Conservation (phyloP, 2,113 vertebrate species). For the Nestor notabilis region DNA sequence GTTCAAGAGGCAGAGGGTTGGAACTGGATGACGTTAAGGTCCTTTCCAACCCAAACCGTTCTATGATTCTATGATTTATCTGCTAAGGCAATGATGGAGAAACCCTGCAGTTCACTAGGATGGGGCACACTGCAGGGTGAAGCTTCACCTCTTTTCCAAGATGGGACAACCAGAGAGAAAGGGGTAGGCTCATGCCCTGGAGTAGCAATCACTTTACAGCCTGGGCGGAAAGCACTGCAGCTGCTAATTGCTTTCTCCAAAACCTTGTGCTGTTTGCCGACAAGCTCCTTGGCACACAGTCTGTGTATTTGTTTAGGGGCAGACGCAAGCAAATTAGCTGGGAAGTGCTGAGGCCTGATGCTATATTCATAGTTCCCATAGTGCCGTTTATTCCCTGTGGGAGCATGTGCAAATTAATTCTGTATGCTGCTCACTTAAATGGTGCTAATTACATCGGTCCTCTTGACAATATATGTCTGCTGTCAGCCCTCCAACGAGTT, state of each 20-base stretch:
- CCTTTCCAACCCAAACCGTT: neutral
- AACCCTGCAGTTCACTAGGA: neutral
- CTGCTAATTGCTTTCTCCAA: constrained; percentile 53
- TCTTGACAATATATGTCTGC: neutral
- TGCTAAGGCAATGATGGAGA: neutral
- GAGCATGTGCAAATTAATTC: constrained; percentile 63
- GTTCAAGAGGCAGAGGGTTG: neutral
- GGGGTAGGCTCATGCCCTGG: neutral
- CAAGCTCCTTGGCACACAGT: constrained; percentile 48
- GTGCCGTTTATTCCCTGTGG: constrained; percentile 40
- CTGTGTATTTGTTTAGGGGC: constrained; percentile 31
- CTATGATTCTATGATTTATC: neutral
- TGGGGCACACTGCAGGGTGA: neutral
- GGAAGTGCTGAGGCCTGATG: constrained; percentile 3
- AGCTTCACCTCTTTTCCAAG: neutral
- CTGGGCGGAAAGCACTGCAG: neutral
- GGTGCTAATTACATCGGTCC: constrained; percentile 42
- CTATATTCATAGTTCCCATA: constrained; percentile 15
- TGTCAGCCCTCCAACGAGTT: neutral
- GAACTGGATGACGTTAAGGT: neutral
- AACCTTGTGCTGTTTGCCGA: constrained; percentile 8
- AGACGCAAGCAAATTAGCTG: constrained; percentile 44
- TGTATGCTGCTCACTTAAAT: constrained; percentile 54
- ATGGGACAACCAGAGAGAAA: neutral
- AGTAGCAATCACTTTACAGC: neutral